Percentiles rank a stretch among this genome's conserved stretches.
phyloP scores from a whole-genome alignment of 2,113 vertebrate species.

The Falco punctatus region DNA sequence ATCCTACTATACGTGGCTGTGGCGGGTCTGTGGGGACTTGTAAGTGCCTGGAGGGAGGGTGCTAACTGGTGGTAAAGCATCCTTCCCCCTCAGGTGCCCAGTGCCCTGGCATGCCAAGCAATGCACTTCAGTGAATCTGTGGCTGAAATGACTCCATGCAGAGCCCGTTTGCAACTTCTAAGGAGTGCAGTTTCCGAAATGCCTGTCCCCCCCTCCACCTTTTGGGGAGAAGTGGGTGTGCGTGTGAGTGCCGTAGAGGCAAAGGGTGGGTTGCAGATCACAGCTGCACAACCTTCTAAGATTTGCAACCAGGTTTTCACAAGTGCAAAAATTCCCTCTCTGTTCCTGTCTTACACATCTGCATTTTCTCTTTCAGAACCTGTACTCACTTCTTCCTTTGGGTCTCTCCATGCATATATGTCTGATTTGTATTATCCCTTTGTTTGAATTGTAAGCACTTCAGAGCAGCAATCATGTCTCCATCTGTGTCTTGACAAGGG shows the following conservation, averaged over 20 bases:
- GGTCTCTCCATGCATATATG: neutral
- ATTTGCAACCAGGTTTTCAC: neutral
- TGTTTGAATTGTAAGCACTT: slow-evolving; percentile 1
- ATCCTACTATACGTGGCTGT: neutral
- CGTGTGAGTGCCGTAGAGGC: accelerated
- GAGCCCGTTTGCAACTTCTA: accelerated
- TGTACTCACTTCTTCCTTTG: neutral
- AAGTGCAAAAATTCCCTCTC: neutral
- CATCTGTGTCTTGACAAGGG: slow-evolving; percentile 9
- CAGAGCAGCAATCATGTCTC: neutral
- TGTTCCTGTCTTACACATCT: neutral
- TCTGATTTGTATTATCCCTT: slow-evolving; percentile 20
- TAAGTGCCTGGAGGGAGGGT: neutral
- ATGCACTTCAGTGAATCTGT: neutral
- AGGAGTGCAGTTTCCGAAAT: neutral
- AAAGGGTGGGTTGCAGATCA: neutral
- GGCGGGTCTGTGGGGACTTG: neutral
- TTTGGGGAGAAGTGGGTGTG: neutral
- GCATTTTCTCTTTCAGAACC: slow-evolving; percentile 9
- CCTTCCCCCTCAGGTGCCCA: neutral
- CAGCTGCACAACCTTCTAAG: neutral
- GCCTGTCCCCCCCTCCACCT: neutral
- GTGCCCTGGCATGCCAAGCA: neutral
- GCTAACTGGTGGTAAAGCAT: neutral
- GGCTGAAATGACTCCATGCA: neutral